Evolutionary conservation across 2,888 invertebrate species (phyloP).

Genomic region (Deilephila porcellus): DNA sequence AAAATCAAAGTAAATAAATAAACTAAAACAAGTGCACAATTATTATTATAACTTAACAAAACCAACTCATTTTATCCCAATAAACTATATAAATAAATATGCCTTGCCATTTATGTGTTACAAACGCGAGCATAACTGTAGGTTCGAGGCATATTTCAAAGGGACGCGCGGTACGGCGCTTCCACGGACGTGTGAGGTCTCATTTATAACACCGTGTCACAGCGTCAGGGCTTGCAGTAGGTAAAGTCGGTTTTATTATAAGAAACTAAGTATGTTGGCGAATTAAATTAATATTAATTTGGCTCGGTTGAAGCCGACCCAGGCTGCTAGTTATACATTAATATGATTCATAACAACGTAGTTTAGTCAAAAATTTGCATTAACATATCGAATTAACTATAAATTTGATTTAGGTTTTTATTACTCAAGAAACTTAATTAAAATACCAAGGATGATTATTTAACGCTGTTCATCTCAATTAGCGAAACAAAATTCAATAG

Average conservation of each 20-base stretch:
- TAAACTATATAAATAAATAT: neutral
- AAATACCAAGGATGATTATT: neutral
- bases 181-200: conserved; percentile 37
- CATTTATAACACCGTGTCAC: conserved; percentile 32
- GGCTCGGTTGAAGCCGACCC: no score
- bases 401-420: neutral
- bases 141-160: conserved; percentile 23
- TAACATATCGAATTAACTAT: neutral
- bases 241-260: neutral
- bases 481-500: neutral
- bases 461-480: neutral
- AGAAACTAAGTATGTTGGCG: neutral
- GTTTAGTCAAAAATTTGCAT: neutral
- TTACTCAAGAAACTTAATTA: neutral
- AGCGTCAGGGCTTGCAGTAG: conserved; percentile 5
- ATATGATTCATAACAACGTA: no score
- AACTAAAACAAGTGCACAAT: conserved; percentile 11
- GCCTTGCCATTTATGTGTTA: neutral
- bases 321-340: no score
- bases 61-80: neutral
- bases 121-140: neutral
- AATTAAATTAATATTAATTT: neutral
- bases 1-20: neutral
- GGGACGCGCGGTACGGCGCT: conserved; percentile 14
- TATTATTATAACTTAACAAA: conserved; percentile 4